A percentile compares a stretch with the other conserved stretches of the same genome.
Conservation (phyloP, 64 coral and sea anemone genomes). For the Dendrophyllia cribrosa region DNA sequence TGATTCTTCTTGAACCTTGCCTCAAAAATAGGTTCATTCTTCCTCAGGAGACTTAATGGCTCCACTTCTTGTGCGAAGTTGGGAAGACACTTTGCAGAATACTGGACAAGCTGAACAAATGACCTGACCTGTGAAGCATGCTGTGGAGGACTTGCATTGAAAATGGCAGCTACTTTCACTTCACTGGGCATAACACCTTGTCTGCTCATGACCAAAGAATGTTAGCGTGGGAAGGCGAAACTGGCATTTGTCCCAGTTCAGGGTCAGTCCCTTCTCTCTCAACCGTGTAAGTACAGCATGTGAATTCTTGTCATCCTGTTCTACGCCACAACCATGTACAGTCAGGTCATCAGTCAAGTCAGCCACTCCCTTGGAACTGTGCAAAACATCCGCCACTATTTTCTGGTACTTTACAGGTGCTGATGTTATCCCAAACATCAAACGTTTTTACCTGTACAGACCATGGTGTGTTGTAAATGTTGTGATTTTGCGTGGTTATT, state of each 20-base stretch:
- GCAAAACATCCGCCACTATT: slow-evolving; percentile 40
- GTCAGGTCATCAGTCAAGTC: too few species aligned
- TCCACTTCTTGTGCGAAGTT: slow-evolving; percentile 42
- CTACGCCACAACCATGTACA: slow-evolving; percentile 10
- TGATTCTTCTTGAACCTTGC: background rate
- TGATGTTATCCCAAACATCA: too few species aligned
- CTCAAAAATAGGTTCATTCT: slow-evolving; percentile 29
- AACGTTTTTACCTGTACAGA: too few species aligned
- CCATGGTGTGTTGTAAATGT: too few species aligned
- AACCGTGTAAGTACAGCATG: background rate
- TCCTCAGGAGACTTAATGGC: slow-evolving; percentile 27
- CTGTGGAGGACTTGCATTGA: too few species aligned
- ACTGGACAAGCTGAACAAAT: background rate
- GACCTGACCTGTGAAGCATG: too few species aligned
- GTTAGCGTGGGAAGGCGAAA: slow-evolving; percentile 12
- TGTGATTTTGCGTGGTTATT: too few species aligned
- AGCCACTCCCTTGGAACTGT: slow-evolving; percentile 5
- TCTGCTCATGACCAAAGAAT: slow-evolving; percentile 23
- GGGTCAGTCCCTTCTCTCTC: background rate
- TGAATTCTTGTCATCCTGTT: background rate
- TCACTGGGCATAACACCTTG: background rate
- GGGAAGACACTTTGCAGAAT: slow-evolving; percentile 12
- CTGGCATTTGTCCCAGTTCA: slow-evolving; percentile 12
- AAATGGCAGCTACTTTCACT: background rate
- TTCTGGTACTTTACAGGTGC: too few species aligned